phyloP scores from a whole-genome alignment of 1,140 invertebrate genomes.

The Tetramorium parvispinum region DNA sequence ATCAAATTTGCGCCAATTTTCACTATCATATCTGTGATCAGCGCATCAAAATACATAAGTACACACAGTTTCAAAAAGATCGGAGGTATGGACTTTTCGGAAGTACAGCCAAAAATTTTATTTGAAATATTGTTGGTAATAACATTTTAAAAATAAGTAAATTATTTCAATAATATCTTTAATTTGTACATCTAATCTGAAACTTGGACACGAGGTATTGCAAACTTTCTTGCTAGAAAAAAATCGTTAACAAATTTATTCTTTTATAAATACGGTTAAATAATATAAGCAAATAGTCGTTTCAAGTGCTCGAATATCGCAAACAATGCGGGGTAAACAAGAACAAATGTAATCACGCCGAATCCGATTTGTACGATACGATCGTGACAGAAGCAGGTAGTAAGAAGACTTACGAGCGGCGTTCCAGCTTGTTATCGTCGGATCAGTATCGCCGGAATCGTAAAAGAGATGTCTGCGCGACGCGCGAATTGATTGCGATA shows the following conservation, averaged over 20 bases:
- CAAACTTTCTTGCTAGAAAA: neutral
- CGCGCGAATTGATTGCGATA: conserved; percentile 48
- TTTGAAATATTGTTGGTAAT: neutral
- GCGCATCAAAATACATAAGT: too few relatives aligned
- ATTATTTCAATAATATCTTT: neutral
- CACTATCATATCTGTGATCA: too few relatives aligned
- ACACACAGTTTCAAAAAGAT: too few relatives aligned
- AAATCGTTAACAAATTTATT: neutral
- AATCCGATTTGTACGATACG: conserved; percentile 36
- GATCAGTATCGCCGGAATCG: conserved; percentile 46
- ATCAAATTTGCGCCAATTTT: too few relatives aligned
- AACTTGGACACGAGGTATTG: neutral
- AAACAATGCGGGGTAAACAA: neutral
- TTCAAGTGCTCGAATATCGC: neutral
- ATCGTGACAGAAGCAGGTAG: conserved; percentile 36
- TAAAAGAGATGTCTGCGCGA: conserved; percentile 47
- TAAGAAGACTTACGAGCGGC: conserved; percentile 41
- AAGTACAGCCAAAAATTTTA: neutral
- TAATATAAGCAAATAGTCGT: neutral
- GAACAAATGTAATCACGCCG: conserved; percentile 38
- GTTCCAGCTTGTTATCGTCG: conserved; percentile 41
- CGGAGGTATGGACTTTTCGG: too few relatives aligned
- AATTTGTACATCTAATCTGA: neutral
- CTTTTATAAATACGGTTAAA: neutral
- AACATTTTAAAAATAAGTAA: neutral